Evolutionary conservation across 2,888 invertebrate species (phyloP), one percentile per base, ranked within the genome.

Genomic region (Dasypolia templi): DNA sequence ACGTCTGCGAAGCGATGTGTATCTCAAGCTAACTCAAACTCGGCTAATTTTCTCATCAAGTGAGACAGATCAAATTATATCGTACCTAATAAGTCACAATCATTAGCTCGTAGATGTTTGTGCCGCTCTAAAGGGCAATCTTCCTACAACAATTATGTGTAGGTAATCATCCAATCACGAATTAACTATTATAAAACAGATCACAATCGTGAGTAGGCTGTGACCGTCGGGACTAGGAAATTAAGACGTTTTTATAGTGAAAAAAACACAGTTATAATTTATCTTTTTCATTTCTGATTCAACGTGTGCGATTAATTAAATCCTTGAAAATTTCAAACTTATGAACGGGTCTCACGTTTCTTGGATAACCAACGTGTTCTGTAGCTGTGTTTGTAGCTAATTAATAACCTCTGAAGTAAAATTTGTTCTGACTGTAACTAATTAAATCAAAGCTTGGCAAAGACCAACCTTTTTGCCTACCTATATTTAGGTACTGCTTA

Each of bases 81-180:
- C 6, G 51, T 75, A 42, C 35, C n/a, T 68, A 62, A 26, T 35
- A 66, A 55, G 55, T 66, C 39, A 66, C 56, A 32, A 61, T 82
- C 67, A 70, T 70, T 79, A 67, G 56, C 67, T 62, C 51, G 63
- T 44, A 39, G 35, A 61, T 69, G 62, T 75, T 61, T 76, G 53
- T 69, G 19, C 32, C 46, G 61, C 12, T 72, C n/a, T 35, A 77
- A 77, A 80, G 72, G 75, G 83, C 81, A 79, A 59, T 56, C 55
- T 49, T 69, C 22, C 32, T 62, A 73, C 71, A 87, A 87, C 87
- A 88, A 89, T 90, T 90, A 91, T 88, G 82, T 89, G 82, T 92
- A n/a, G n/a, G n/a, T n/a, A 90, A 93, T 93, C 90, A 91, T 82
- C 49, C 78, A 85, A 88, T 90, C 93, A 93, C 93, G 93, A 93